Conservation (phyloP, 2,113 vertebrate genomes). For the Caranx melampygus region DNA sequence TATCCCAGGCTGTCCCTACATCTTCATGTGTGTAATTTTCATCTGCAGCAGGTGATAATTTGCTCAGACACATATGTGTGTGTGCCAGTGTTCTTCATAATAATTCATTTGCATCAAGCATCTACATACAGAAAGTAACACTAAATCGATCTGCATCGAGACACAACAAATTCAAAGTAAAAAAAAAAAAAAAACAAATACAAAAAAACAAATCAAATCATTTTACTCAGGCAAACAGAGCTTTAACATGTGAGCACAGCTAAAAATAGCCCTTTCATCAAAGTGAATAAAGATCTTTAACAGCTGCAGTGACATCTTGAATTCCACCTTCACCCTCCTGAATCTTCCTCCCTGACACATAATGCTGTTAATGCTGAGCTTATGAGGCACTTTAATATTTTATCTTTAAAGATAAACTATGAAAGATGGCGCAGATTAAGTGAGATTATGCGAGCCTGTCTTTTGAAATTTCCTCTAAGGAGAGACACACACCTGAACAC, state of each 20-base stretch:
- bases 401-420: background rate
- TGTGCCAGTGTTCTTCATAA: background rate
- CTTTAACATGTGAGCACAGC: slow-evolving; percentile 21
- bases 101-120: slow-evolving; percentile 15
- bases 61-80: background rate
- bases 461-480: background rate
- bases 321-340: slow-evolving; percentile 36
- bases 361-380: slow-evolving; percentile 3
- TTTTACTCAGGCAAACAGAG: slow-evolving; percentile 13
- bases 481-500: background rate
- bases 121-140: slow-evolving; percentile 4
- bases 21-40: background rate
- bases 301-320: slow-evolving; percentile 49
- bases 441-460: background rate
- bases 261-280: slow-evolving; percentile 49
- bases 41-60: slow-evolving; percentile 15
- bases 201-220: background rate
- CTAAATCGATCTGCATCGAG: background rate
- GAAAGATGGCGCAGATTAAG: slow-evolving; percentile 22
- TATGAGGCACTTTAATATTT: background rate
- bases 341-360: slow-evolving; percentile 27
- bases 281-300: slow-evolving; percentile 41
- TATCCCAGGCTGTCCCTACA: slow-evolving; percentile 8
- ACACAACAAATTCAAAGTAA: background rate
- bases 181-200: slow-evolving; percentile 25